Evolutionary conservation across 2,797 vertebrate genomes (phyloP), one percentile per base, ranked within the genome.

Genomic region (Podargus strigoides): DNA sequence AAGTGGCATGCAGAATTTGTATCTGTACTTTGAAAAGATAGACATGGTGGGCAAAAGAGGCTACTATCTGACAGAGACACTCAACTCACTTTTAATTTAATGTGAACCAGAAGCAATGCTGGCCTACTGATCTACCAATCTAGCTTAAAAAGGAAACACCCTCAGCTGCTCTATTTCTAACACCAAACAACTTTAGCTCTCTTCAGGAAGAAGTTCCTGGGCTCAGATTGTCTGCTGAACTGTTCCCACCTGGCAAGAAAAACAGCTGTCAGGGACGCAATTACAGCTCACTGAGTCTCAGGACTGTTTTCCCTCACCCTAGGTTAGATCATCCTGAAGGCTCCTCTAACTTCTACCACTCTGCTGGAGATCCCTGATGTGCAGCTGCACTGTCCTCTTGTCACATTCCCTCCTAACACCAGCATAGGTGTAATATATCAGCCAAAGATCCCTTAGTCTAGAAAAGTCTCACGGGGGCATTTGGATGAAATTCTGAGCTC

Each of bases 151-250:
- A 59, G n/a, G 49, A 68, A 89, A 87, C 53, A 66, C 30, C 18
- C 47, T 85, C 44, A 58, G 50, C 60, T 86, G 53, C 73, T 76
- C 50, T 72, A 41, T 55, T 93, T 91, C 77, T 79, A 85, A 78
- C 59, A 81, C 26, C 23, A 62, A 67, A 79, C 34, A 84, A 67
- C 34, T 77, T 63, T 58, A 88, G 34, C 32, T 79, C 28, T 63
- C 81, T 90, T 90, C 72, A 94, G 72, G 56, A 94, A 93, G 76
- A 77, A 46, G 88, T 63, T 94, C 88, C 84, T 6, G 6, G 64
- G 49, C 72, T 77, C 59, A 41, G 21, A 89, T 49, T 73, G 23
- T 78, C 64, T 74, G 74, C 84, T 95, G 92, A 95, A 94, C 70
- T 63, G 32, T 42, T 87, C 90, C 77, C 75, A 85, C 89, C 46